These are phyloP conservation scores for Pogonus chalceus DNA, from an alignment of 1,140 invertebrate species.

Conservation along the genomic window DNA sequence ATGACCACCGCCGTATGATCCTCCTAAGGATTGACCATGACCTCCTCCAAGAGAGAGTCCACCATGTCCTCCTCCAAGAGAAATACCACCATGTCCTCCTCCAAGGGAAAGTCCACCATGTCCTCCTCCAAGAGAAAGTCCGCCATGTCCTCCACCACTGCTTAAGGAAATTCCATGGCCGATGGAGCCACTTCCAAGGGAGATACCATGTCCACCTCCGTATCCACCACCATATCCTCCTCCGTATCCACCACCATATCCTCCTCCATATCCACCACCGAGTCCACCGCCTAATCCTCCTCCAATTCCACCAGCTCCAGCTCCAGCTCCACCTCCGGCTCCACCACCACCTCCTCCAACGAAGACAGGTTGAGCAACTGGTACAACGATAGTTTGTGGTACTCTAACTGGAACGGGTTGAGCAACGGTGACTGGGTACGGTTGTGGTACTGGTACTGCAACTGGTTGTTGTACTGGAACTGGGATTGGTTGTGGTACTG, in stretches of 20 bases:
- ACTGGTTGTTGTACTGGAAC: constrained; percentile 28
- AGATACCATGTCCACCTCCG: constrained; percentile 10
- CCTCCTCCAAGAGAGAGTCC: neutral
- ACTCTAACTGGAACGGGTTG: constrained; percentile 20
- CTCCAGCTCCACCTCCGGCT: constrained; percentile 7
- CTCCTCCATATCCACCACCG: constrained; percentile 15
- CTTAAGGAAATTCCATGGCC: constrained; percentile 6
- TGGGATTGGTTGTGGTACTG: constrained; percentile 20
- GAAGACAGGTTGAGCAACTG: constrained; percentile 41
- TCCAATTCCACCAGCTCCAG: constrained; percentile 10
- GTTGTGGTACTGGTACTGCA: constrained; percentile 22
- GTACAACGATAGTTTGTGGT: constrained; percentile 35
- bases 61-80: constrained; percentile 4
- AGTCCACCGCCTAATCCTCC: constrained; percentile 13
- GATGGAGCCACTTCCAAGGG: constrained; percentile 11
- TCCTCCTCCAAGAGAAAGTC: neutral
- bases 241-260: constrained; percentile 12
- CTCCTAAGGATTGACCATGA: neutral
- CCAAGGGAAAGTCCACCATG: neutral
- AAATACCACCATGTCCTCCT: neutral
- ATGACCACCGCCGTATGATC: neutral
- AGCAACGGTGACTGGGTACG: constrained; percentile 21
- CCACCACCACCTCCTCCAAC: constrained; percentile 22
- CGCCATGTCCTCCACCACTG: neutral
- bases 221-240: constrained; percentile 14